A percentile compares a stretch with the other conserved stretches of the same genome.
phyloP scores from a whole-genome alignment of 1,140 invertebrate species.

The Aphidius ervi region DNA sequence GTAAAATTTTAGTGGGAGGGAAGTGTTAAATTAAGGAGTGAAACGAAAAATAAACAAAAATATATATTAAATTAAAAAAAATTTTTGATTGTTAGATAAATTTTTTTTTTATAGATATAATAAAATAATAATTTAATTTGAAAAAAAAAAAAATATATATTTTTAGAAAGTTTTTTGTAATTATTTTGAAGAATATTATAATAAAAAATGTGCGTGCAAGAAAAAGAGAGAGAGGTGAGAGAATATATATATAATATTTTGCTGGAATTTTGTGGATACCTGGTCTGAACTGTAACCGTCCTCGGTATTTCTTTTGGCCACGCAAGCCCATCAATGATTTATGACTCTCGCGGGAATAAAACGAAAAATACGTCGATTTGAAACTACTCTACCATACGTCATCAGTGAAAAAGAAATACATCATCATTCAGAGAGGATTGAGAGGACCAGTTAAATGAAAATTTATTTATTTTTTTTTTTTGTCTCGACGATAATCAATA shows the following conservation, averaged over 20 bases:
- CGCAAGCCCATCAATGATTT: constrained; percentile 12
- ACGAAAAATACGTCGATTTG: background rate
- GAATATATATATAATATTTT: too few species aligned
- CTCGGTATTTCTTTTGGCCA: background rate
- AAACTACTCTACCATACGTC: constrained; percentile 11
- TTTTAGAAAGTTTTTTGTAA: background rate
- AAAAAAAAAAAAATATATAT: constrained; percentile 5
- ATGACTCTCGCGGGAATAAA: constrained; percentile 13
- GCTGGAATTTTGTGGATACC: background rate
- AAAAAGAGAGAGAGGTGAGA: background rate
- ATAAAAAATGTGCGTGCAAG: background rate
- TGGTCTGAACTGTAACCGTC: constrained; percentile 8
- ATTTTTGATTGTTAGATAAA: too few species aligned
- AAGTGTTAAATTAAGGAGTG: background rate
- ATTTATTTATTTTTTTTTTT: too few species aligned
- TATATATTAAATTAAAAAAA: background rate
- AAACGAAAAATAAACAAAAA: background rate
- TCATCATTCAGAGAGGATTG: constrained; percentile 11
- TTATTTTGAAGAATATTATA: too few species aligned
- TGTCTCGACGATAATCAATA: too few species aligned
- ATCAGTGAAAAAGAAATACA: constrained; percentile 13
- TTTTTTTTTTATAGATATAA: background rate
- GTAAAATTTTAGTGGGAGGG: constrained; percentile 4
- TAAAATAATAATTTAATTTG: background rate
- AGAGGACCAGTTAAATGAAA: background rate